Evolutionary conservation across 2,888 invertebrate genomes (phyloP).

Genomic region (Cosmia trapezina): DNA sequence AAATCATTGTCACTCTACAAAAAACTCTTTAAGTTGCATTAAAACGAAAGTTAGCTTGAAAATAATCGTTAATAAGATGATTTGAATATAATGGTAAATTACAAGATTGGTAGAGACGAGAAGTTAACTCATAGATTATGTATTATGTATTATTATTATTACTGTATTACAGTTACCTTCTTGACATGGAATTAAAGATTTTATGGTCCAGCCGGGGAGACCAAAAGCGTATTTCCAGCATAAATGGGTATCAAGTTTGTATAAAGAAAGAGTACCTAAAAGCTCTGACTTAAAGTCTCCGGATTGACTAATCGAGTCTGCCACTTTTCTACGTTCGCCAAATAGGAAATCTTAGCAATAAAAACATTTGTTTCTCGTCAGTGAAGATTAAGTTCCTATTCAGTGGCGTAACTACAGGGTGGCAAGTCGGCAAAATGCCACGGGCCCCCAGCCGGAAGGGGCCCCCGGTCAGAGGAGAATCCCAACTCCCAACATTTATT

Average conservation of each 20-base stretch:
- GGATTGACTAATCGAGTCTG: neutral
- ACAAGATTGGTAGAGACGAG: slow-evolving; percentile 17
- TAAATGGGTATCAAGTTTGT: neutral
- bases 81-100: slow-evolving; percentile 38
- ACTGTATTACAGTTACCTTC: neutral
- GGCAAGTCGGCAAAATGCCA: too few species aligned
- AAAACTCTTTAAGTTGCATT: slow-evolving; percentile 54
- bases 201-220: neutral
- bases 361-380: slow-evolving; percentile 28
- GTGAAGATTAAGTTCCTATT: too few species aligned
- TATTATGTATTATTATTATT: too few species aligned
- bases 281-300: neutral
- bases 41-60: slow-evolving; percentile 61
- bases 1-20: slow-evolving; percentile 67
- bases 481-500: too few species aligned
- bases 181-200: neutral
- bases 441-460: too few species aligned
- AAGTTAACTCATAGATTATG: slow-evolving; percentile 14
- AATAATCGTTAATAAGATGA: slow-evolving; percentile 64
- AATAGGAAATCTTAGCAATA: slow-evolving; percentile 25
- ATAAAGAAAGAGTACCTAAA: neutral
- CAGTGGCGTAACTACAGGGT: too few species aligned
- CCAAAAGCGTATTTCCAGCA: neutral
- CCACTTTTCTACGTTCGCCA: neutral
- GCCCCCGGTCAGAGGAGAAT: too few species aligned